Evolutionary conservation across 2,113 vertebrate species (phyloP).

Genomic region (Phyllostomus hastatus): DNA sequence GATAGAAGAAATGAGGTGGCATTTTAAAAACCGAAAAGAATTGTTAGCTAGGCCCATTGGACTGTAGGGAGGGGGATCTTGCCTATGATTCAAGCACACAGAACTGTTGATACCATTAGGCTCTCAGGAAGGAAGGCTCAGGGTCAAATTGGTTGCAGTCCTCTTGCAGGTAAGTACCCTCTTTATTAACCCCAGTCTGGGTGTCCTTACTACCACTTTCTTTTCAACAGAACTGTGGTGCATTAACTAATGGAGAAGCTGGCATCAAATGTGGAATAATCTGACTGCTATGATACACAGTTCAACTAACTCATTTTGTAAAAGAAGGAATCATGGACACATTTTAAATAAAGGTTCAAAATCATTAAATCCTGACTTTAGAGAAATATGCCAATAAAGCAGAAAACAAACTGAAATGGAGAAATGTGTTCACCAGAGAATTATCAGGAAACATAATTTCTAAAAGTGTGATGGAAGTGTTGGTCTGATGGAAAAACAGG

Average conservation of each 20-base stretch:
- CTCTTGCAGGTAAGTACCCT: rapidly evolving
- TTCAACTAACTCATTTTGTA: background rate
- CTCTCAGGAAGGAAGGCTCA: background rate
- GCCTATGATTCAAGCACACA: background rate
- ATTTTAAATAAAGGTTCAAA: background rate
- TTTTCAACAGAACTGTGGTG: background rate
- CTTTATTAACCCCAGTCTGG: background rate
- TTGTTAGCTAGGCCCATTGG: background rate
- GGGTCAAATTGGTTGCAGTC: rapidly evolving
- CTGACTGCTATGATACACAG: background rate
- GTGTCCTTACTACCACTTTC: background rate
- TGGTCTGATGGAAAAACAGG: background rate
- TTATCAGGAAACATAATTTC: background rate
- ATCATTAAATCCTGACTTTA: background rate
- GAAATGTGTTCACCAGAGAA: background rate
- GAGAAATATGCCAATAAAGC: background rate
- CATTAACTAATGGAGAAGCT: background rate
- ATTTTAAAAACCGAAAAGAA: background rate
- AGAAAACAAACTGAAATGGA: background rate
- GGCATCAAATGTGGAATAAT: background rate
- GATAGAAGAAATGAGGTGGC: background rate
- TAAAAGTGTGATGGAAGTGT: background rate
- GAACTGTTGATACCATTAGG: background rate
- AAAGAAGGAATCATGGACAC: background rate
- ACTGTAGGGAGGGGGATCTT: rapidly evolving